Percentiles rank a stretch among this genome's conserved stretches.
Evolutionary conservation across 1,140 invertebrate genomes (phyloP).

Genomic region (Ladona fulva): DNA sequence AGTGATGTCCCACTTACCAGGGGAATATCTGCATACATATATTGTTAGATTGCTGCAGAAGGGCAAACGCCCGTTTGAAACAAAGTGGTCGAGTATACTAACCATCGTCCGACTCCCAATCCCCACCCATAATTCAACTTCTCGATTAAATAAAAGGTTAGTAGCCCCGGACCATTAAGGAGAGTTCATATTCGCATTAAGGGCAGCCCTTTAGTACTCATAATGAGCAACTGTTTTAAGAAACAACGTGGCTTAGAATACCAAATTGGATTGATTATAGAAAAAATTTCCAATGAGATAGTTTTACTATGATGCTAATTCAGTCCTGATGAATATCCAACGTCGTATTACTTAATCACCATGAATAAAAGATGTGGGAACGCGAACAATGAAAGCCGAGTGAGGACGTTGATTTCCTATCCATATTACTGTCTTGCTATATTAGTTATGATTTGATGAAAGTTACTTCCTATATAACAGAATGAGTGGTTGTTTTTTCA

Average conservation of each 20-base stretch:
- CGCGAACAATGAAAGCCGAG: too few species aligned
- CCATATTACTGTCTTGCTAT: too few species aligned
- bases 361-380: too few species aligned
- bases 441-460: too few species aligned
- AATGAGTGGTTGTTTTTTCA: too few species aligned
- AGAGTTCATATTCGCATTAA: not conserved
- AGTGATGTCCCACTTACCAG: not conserved
- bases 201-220: not conserved
- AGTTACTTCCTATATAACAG: too few species aligned
- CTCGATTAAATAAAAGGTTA: not conserved
- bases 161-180: not conserved
- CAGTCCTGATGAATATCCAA: too few species aligned
- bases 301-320: too few species aligned
- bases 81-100: not conserved
- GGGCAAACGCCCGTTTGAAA: not conserved
- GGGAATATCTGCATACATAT: not conserved
- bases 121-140: not conserved
- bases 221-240: not conserved
- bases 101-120: not conserved
- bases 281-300: too few species aligned
- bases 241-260: not conserved
- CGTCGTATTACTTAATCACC: too few species aligned
- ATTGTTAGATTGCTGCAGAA: not conserved
- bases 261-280: not conserved
- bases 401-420: too few species aligned